Base-by-base conservation (phyloP, 2,888 invertebrate species). In the Melieria picta region DNA sequence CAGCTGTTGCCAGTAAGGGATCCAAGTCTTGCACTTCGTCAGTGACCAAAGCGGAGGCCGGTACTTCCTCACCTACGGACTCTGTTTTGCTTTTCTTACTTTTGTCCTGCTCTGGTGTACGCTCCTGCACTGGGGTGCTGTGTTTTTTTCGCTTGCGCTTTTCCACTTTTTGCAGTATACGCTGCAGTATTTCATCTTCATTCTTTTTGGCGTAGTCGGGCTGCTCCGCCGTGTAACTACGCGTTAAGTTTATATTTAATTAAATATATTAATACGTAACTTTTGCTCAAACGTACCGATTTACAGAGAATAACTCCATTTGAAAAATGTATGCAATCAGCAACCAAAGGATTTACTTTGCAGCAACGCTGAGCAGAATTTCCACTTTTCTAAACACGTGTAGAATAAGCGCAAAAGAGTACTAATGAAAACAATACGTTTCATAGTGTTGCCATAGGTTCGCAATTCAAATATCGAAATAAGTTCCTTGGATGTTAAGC, bases 261-360 rank as follows among this genome's bases (percentile, higher is more conserved):
- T 45, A 45, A 45, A 7, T 56, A 9, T 5, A 55, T 7, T 4
- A 45, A 7, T 0, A 4, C 5, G 16, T 11, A 0, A 16, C n/a
- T 10, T 58, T 10, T 4, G 6, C n/a, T 0, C 3, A 13, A 1
- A 2, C 78, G 78, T 87, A 93, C 93, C 93, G 90, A 81, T 93
- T 91, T 67, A 93, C 89, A 75, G 92, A 89, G 82, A 93, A 93
- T 77, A 93, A 88, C 86, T 92, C 92, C 93, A 93, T 92, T 62
- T 73, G 50, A n/a, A 50, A 50, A n/a, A 50, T 4, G 50, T 5
- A 50, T n/a, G n/a, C 4, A 4, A 4, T 50, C 4, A 50, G 9
- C n/a, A 30, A 2, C 30, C 30, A 30, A 30, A 30, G 30, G 30
- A 30, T 30, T 30, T 30, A 3, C 2, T 30, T 30, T 30, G 30